These are phyloP conservation scores for Ericerus pela DNA, from an alignment of 1,140 invertebrate species.

Conservation along the genomic window DNA sequence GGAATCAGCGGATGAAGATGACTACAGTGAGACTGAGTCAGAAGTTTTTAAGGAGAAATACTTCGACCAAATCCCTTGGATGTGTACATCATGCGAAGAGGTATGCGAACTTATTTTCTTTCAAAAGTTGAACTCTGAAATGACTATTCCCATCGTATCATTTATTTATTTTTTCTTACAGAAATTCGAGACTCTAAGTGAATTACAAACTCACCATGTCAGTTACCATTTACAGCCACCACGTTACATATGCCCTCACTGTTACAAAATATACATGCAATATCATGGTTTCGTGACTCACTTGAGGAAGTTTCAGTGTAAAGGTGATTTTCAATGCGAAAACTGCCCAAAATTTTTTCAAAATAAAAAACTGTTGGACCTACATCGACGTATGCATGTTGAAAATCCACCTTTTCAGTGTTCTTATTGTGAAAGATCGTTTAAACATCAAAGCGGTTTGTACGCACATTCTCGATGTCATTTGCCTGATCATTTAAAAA, in stretches of 20 bases:
- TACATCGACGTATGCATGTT: conserved; percentile 25
- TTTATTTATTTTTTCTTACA: conserved; percentile 12
- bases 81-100: neutral
- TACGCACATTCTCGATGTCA: conserved; percentile 25
- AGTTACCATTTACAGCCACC: conserved; percentile 16
- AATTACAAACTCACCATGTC: conserved; percentile 15
- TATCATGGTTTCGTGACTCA: conserved; percentile 15
- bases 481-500: conserved; percentile 24
- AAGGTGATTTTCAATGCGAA: conserved; percentile 21
- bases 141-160: neutral
- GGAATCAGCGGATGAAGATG: neutral
- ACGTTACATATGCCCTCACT: conserved; percentile 18
- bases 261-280: conserved; percentile 17
- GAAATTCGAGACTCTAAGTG: conserved; percentile 14
- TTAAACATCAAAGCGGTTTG: conserved; percentile 26
- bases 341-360: conserved; percentile 27
- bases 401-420: conserved; percentile 27
- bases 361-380: conserved; percentile 24
- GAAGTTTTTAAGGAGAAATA: conserved; percentile 1
- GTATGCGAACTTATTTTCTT: no score
- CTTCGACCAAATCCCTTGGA: neutral
- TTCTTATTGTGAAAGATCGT: conserved; percentile 27
- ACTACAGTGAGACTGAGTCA: neutral
- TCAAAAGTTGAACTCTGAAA: neutral
- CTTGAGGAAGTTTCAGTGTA: conserved; percentile 11